A percentile compares a stretch with the other conserved stretches of the same genome.
These are phyloP conservation scores for Dendrocincla tyrannina DNA, from an alignment of 2,797 vertebrate species.

Conservation along the genomic window DNA sequence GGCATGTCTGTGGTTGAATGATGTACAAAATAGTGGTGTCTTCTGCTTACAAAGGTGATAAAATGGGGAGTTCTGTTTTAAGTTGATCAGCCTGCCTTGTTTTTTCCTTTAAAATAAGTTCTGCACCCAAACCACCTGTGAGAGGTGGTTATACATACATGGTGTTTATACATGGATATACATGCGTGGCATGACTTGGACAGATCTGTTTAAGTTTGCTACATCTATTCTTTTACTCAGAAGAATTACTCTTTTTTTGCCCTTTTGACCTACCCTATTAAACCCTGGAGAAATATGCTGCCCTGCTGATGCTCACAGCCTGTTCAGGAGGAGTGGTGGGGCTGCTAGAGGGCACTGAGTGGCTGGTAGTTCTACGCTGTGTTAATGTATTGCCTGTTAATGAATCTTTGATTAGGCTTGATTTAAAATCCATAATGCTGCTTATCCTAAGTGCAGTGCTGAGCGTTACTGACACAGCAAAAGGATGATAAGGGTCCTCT, in stretches of 20 bases:
- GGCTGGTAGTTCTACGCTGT: neutral
- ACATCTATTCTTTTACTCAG: neutral
- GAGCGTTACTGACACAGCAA: slow-evolving; percentile 10
- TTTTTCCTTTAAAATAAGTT: neutral
- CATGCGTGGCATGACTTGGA: neutral
- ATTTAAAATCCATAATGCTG: slow-evolving; percentile 65
- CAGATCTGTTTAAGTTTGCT: neutral
- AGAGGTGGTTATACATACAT: neutral
- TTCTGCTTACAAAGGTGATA: neutral
- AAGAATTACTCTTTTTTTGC: neutral
- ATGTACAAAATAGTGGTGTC: neutral
- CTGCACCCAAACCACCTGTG: neutral
- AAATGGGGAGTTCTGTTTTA: neutral
- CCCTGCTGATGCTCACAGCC: neutral
- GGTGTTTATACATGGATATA: neutral
- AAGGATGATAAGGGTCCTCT: slow-evolving; percentile 9
- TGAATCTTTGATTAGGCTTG: slow-evolving; percentile 68
- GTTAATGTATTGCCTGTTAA: slow-evolving; percentile 65
- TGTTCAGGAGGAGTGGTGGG: neutral
- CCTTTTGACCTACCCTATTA: neutral
- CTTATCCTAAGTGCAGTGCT: neutral
- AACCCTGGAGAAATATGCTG: neutral
- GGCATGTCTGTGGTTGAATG: rapidly evolving
- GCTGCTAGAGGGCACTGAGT: neutral
- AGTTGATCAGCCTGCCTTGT: neutral